Conservation (phyloP, 2,113 vertebrate species). For the Athene cunicularia region DNA sequence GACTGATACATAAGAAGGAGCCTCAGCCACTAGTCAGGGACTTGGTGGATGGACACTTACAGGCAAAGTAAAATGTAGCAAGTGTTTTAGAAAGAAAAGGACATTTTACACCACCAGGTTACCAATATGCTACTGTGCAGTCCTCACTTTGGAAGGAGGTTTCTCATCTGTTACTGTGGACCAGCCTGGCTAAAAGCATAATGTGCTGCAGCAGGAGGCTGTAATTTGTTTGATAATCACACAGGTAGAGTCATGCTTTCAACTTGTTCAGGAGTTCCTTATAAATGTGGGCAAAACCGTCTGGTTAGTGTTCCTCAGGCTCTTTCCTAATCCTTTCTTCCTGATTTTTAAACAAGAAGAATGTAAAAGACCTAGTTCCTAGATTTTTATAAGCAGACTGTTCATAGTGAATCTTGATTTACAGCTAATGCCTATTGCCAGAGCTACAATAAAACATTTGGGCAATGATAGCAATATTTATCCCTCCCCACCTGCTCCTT, state of each 20-base stretch:
- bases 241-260: not conserved
- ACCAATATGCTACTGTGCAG: not conserved
- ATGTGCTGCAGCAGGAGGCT: not conserved
- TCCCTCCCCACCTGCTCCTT: not conserved
- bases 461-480: not conserved
- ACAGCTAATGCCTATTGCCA: not conserved
- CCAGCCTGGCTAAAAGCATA: not conserved
- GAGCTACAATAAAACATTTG: not conserved
- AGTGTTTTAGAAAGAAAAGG: not conserved
- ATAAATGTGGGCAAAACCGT: not conserved
- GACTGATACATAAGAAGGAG: not conserved
- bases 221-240: slow-evolving; percentile 11
- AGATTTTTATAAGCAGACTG: not conserved
- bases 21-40: not conserved
- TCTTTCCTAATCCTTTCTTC: not conserved
- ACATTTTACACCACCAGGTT: not conserved
- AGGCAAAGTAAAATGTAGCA: not conserved
- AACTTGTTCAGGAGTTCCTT: not conserved
- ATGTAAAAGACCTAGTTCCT: not conserved
- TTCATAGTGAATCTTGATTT: not conserved
- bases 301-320: not conserved
- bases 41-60: not conserved
- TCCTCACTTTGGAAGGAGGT: not conserved
- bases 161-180: not conserved
- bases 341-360: not conserved